Evolutionary conservation across 2,797 vertebrate species (phyloP).

Genomic region (Orientallactaga sibirica): DNA sequence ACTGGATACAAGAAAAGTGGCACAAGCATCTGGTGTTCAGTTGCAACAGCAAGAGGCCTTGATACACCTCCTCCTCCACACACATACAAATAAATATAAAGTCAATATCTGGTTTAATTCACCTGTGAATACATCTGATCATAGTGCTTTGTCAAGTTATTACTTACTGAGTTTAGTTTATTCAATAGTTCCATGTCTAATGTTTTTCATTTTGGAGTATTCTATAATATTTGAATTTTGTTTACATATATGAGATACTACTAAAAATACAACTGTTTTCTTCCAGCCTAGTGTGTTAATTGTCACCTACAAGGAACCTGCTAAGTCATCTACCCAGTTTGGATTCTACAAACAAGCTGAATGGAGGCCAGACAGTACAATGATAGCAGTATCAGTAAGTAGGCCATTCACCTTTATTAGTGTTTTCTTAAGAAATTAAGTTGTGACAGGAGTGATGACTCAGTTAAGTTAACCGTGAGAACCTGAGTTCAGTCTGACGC

Average conservation of each 20-base stretch:
- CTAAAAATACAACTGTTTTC: constrained; percentile 73
- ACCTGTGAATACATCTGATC: not conserved
- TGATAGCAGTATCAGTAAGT: constrained; percentile 98
- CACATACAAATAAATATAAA: too few relatives aligned
- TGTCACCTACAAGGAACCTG: constrained; percentile 96
- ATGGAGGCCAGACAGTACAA: constrained; percentile 97
- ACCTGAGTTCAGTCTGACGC: too few relatives aligned
- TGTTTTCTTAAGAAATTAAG: constrained; percentile 47
- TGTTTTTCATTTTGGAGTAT: not conserved
- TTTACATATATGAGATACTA: constrained; percentile 50
- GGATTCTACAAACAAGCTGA: constrained; percentile 95
- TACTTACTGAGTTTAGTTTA: not conserved
- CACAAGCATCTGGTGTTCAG: too few relatives aligned
- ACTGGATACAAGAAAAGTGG: too few relatives aligned
- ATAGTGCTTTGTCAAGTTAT: constrained; percentile 21
- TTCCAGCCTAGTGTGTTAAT: constrained; percentile 96
- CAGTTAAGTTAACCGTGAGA: too few relatives aligned
- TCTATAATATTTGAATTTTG: constrained; percentile 47
- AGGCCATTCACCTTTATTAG: constrained; percentile 54
- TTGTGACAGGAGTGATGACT: not conserved
- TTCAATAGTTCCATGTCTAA: constrained; percentile 1
- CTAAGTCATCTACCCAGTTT: constrained; percentile 95
- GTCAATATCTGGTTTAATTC: constrained; percentile 9
- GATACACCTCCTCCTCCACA: too few relatives aligned
- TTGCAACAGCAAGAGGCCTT: too few relatives aligned